A percentile compares a stretch with the other conserved stretches of the same genome.
Evolutionary conservation across 2,888 invertebrate species (phyloP).

Genomic region (Cheilosia scutellata): DNA sequence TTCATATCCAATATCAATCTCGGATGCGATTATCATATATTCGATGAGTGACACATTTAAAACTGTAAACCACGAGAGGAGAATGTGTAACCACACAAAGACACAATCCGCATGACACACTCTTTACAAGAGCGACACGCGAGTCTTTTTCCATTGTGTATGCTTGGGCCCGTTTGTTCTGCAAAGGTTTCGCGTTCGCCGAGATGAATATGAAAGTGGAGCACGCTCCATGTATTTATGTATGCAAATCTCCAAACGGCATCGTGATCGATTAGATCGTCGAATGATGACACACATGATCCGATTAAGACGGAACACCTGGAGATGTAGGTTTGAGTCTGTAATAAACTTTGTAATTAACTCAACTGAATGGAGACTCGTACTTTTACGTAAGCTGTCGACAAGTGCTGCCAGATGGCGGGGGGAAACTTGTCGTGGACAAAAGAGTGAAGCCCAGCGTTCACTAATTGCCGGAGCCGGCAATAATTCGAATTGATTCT

Average conservation of each 20-base stretch:
- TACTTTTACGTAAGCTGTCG: conserved; percentile 21
- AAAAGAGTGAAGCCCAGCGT: neutral
- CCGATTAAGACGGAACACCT: conserved; percentile 50
- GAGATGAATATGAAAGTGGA: conserved; percentile 49
- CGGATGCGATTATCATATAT: conserved; percentile 40
- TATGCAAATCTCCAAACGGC: conserved; percentile 54
- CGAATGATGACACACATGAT: conserved; percentile 45
- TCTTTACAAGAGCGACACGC: neutral
- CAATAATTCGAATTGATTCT: conserved; percentile 62
- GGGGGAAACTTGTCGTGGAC: neutral
- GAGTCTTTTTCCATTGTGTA: neutral
- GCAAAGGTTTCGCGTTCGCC: neutral
- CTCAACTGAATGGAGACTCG: conserved; percentile 20
- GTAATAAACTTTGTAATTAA: conserved; percentile 54
- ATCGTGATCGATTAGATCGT: conserved; percentile 52
- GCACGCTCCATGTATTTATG: conserved; percentile 27
- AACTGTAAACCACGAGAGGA: conserved; percentile 36
- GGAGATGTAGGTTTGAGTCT: conserved; percentile 15
- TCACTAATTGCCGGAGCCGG: conserved; percentile 6
- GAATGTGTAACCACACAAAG: conserved; percentile 41
- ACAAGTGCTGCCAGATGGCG: conserved; percentile 18
- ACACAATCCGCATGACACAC: neutral
- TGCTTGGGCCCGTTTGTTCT: neutral
- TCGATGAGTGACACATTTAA: conserved; percentile 54
- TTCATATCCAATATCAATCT: conserved; percentile 67